A percentile compares a stretch with the other conserved stretches of the same genome.
phyloP scores from a whole-genome alignment of 2,888 invertebrate species.

The Dynastes grantii region DNA sequence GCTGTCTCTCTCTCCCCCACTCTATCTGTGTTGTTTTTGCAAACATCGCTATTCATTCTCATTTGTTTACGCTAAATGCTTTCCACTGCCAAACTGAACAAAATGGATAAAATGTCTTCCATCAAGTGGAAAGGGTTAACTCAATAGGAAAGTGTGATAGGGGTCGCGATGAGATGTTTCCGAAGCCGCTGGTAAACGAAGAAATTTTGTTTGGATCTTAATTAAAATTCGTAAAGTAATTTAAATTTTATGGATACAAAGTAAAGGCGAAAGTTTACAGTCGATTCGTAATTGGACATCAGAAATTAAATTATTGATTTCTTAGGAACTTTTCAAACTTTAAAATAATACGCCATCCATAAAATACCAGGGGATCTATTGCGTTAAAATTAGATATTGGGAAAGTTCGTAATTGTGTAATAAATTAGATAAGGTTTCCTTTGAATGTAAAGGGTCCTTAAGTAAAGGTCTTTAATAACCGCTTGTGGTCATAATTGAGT shows the following conservation, averaged over 20 bases:
- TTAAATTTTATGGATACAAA: slow-evolving; percentile 33
- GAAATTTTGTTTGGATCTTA: slow-evolving; percentile 29
- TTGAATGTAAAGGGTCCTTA: too few species aligned
- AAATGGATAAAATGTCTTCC: slow-evolving; percentile 1
- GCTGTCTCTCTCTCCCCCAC: neutral
- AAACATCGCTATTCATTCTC: slow-evolving; percentile 24
- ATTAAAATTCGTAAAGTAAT: slow-evolving; percentile 37
- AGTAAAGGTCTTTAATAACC: too few species aligned
- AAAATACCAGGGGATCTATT: neutral
- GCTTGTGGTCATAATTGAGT: too few species aligned
- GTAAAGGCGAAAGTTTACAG: slow-evolving; percentile 19
- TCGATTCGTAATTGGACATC: slow-evolving; percentile 17
- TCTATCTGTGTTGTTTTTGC: slow-evolving; percentile 40
- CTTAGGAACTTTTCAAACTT: neutral
- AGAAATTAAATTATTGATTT: slow-evolving; percentile 33
- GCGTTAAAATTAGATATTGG: neutral
- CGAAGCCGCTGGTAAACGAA: neutral
- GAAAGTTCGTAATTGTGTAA: neutral
- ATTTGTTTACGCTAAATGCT: slow-evolving; percentile 11
- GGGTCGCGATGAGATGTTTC: neutral
- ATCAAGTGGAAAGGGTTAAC: slow-evolving; percentile 11
- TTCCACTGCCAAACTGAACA: neutral
- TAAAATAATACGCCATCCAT: neutral
- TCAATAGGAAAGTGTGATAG: slow-evolving; percentile 24
- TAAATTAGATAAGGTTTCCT: neutral